These are phyloP conservation scores for Achroia grisella DNA, from an alignment of 1,140 invertebrate species.

Conservation along the genomic window DNA sequence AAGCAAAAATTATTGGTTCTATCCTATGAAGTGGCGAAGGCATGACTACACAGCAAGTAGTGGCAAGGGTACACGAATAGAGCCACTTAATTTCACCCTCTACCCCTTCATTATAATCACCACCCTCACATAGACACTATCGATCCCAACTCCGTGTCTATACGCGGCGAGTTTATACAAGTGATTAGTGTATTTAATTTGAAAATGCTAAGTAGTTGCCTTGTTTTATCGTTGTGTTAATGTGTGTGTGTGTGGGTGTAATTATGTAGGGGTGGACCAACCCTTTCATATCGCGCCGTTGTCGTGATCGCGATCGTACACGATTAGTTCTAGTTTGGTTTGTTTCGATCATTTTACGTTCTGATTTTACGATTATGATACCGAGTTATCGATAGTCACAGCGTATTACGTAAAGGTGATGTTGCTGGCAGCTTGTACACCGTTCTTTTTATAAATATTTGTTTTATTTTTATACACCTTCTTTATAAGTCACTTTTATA, in stretches of 20 bases:
- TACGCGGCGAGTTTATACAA: constrained; percentile 58
- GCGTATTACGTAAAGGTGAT: too few species aligned
- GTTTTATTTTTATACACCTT: background rate
- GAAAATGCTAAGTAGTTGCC: constrained; percentile 72
- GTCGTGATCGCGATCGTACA: constrained; percentile 51
- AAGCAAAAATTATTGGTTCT: constrained; percentile 48
- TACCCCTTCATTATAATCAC: constrained; percentile 70
- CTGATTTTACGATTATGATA: constrained; percentile 6
- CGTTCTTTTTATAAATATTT: too few species aligned
- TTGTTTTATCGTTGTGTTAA: constrained; percentile 57
- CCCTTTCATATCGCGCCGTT: constrained; percentile 51
- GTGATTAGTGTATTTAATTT: constrained; percentile 73
- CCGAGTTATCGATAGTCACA: too few species aligned
- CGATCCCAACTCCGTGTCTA: constrained; percentile 41
- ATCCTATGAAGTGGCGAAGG: constrained; percentile 60
- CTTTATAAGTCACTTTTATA: background rate
- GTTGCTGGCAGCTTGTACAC: too few species aligned
- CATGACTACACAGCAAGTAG: constrained; percentile 50
- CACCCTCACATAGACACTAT: constrained; percentile 61
- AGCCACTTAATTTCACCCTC: constrained; percentile 69
- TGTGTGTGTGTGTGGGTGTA: constrained; percentile 41
- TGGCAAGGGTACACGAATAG: constrained; percentile 55
- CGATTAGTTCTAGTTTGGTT: constrained; percentile 40
- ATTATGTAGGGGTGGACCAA: constrained; percentile 51
- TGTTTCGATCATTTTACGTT: constrained; percentile 5